Base-by-base conservation (phyloP, 2,797 vertebrate species). In the Pangasius larnaudii region DNA sequence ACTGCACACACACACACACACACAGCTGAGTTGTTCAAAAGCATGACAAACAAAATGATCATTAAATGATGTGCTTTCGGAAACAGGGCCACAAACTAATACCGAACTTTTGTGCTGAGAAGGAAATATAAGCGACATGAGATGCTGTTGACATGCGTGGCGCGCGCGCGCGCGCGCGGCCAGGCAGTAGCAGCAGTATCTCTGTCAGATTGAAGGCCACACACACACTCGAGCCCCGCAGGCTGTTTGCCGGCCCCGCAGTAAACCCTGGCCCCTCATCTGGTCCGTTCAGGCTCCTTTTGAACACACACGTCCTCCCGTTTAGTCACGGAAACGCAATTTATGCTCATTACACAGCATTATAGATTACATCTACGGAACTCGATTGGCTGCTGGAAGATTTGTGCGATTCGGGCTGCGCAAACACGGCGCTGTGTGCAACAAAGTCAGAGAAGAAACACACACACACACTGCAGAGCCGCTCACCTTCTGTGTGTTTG, bases 291-390 rank as follows among this genome's bases (percentile, higher is more conserved):
- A 93, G 94, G 94, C 91, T 94, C 93, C 93, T 96, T 97, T 95
- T 96, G 96, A 97, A 97, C 94, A 94, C 95, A 95, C 95, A 95
- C 94, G 94, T 94, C 95, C 95, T 95, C 82, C 95, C 94, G 95
- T 96, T 96, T 96, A 95, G 96, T 97, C 96, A 96, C 95, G 97
- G 97, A 97, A 98, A 96, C 91, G 93, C 96, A 97, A 98, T 97
- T 97, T 96, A 95, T 94, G 94, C 94, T 96, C 92, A 97, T 97
- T 97, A 97, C 91, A 92, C 94, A 90, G 93, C 92, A 96, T 96
- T 97, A 96, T 95, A 97, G 97, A 97, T 96, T 95, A 89, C 93
- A 97, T 97, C 96, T 93, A 92, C 93, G 96, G 94, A 94, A 95
- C 95, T 93, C 89, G 92, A 84, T 65, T 95, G 95, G 93, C 95